Conservation (phyloP, 2,888 invertebrate genomes). For the Melinaea marsaeus region DNA sequence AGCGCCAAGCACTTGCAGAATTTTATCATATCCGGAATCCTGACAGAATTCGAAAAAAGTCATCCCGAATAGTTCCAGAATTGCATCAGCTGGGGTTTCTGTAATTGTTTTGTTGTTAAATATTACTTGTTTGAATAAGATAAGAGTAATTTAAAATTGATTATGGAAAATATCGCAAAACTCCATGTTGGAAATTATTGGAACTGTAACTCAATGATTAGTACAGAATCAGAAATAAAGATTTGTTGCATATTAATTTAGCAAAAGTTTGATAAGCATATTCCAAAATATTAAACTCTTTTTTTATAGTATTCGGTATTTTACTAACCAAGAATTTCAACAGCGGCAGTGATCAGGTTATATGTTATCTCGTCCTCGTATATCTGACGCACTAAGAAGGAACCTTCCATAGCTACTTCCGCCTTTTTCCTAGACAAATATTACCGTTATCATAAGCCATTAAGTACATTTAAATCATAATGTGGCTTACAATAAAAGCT, state of each 20-base stretch:
- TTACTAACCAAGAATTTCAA: slow-evolving; percentile 90
- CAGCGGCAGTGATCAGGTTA: slow-evolving; percentile 94
- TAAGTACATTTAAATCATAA: too few species aligned
- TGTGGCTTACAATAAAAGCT: not conserved
- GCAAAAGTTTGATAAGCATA: not conserved
- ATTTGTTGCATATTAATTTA: too few species aligned
- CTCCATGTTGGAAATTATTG: slow-evolving; percentile 11
- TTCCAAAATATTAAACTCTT: slow-evolving; percentile 12
- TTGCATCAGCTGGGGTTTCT: slow-evolving; percentile 94
- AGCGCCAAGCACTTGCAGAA: slow-evolving; percentile 94
- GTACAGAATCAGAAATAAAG: too few species aligned
- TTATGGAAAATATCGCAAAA: too few species aligned
- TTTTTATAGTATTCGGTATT: not conserved
- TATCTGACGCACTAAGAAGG: slow-evolving; percentile 94
- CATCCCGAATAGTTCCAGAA: slow-evolving; percentile 93
- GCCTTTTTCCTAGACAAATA: slow-evolving; percentile 88
- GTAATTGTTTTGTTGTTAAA: slow-evolving; percentile 19
- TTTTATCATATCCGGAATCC: slow-evolving; percentile 97
- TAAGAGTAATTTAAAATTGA: too few species aligned
- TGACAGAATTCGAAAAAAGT: slow-evolving; percentile 98
- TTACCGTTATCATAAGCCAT: not conserved
- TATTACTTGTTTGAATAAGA: not conserved
- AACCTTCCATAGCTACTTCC: slow-evolving; percentile 95
- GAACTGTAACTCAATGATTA: not conserved
- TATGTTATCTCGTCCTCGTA: slow-evolving; percentile 98